Evolutionary conservation across 2,113 vertebrate genomes (phyloP).

Genomic region (Oxygymnocypris stewartii): DNA sequence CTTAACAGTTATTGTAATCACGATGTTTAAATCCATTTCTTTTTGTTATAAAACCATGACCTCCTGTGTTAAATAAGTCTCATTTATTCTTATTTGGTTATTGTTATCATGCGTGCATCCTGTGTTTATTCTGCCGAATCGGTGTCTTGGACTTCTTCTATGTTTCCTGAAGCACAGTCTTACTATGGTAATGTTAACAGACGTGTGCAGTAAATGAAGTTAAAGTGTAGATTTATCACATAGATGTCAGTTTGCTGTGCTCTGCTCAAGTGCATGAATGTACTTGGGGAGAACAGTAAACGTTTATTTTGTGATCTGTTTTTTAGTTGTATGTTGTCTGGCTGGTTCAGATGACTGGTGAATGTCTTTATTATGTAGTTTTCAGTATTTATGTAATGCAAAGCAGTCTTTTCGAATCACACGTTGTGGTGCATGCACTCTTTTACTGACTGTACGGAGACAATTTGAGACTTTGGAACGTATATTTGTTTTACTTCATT

Average conservation of each 20-base stretch:
- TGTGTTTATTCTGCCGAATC: conserved; percentile 6
- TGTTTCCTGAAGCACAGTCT: not conserved
- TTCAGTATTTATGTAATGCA: conserved; percentile 47
- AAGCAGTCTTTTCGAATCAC: conserved; percentile 23
- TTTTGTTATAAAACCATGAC: not conserved
- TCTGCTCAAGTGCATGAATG: not conserved
- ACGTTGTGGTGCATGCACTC: conserved; percentile 31
- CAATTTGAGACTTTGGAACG: conserved; percentile 27
- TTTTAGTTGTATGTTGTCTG: conserved; percentile 71
- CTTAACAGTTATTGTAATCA: conserved; percentile 15
- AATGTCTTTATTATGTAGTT: conserved; percentile 35
- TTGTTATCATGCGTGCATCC: conserved; percentile 6
- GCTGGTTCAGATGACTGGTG: conserved; percentile 71
- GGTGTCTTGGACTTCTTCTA: not conserved
- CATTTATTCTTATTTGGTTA: conserved; percentile 3
- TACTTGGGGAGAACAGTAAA: conserved; percentile 22
- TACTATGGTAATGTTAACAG: not conserved
- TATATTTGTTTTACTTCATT: conserved; percentile 1
- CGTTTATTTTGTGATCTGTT: conserved; percentile 6
- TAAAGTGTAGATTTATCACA: not conserved
- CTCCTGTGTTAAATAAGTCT: conserved; percentile 14
- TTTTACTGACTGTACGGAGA: conserved; percentile 26
- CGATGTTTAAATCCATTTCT: not conserved
- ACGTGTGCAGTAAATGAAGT: not conserved
- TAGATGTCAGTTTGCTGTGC: conserved; percentile 17